Evolutionary conservation across 2,113 vertebrate genomes (phyloP).

Genomic region (Fulmarus glacialis): DNA sequence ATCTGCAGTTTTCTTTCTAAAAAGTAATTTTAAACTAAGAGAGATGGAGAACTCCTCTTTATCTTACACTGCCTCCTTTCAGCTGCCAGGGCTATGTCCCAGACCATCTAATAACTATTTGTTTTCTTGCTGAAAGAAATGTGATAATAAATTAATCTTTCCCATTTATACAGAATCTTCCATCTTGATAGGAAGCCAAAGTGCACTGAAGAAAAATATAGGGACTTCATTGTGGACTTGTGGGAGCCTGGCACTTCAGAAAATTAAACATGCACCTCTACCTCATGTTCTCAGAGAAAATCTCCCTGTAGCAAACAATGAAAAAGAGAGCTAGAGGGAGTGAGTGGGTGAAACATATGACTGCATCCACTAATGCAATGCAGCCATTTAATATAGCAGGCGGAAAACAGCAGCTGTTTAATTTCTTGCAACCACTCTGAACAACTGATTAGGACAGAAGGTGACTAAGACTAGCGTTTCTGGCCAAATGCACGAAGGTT

Average conservation of each 20-base stretch:
- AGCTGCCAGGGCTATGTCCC: not conserved
- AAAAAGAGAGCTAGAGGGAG: not conserved
- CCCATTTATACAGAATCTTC: not conserved
- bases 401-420: not conserved
- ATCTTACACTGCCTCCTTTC: not conserved
- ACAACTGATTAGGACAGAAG: not conserved
- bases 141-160: constrained; percentile 10
- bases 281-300: not conserved
- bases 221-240: not conserved
- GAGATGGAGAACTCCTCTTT: constrained; percentile 11
- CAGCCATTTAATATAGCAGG: not conserved
- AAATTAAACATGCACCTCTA: not conserved
- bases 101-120: not conserved
- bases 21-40: constrained; percentile 41
- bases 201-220: not conserved
- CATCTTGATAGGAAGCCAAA: not conserved
- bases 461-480: not conserved
- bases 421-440: not conserved
- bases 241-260: not conserved
- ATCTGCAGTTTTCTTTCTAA: constrained; percentile 50
- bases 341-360: not conserved
- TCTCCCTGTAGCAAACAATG: not conserved
- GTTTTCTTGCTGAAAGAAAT: not conserved
- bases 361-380: not conserved
- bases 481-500: not conserved